Evolutionary conservation across 2,888 invertebrate genomes (phyloP).

Genomic region (Iphiclides podalirius): DNA sequence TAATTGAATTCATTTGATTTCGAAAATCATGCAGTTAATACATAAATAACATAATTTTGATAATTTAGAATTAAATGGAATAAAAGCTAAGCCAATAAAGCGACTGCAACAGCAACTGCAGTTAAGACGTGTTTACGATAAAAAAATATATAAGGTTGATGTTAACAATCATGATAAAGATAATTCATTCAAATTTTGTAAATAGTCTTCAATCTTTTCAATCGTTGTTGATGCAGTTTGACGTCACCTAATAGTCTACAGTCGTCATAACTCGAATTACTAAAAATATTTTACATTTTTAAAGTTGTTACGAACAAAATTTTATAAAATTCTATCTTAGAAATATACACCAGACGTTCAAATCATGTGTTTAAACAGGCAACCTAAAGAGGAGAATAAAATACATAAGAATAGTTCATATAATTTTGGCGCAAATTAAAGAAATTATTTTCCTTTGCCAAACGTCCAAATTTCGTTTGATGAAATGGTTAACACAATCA

Average conservation of each 20-base stretch:
- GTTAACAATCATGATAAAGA: neutral
- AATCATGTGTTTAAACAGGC: too few relatives aligned
- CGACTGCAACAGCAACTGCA: neutral
- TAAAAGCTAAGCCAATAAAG: neutral
- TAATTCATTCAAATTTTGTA: neutral
- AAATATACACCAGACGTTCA: neutral
- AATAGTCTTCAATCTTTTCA: neutral
- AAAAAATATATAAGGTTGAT: neutral
- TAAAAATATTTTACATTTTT: neutral
- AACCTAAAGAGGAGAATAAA: too few relatives aligned
- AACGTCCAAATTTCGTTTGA: neutral
- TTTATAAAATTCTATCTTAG: neutral
- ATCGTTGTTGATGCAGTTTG: neutral
- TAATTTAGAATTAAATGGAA: neutral
- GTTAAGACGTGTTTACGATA: neutral
- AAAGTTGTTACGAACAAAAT: neutral
- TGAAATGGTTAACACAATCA: neutral
- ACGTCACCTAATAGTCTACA: neutral
- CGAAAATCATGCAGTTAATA: slow-evolving; percentile 25
- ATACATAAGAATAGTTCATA: too few relatives aligned
- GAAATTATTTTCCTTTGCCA: neutral
- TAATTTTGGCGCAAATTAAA: too few relatives aligned
- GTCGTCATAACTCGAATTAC: neutral
- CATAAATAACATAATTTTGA: slow-evolving; percentile 19
- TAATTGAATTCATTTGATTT: slow-evolving; percentile 14